These are phyloP conservation scores for Ranitomeya variabilis DNA, from an alignment of 2,113 vertebrate genomes.

Conservation along the genomic window DNA sequence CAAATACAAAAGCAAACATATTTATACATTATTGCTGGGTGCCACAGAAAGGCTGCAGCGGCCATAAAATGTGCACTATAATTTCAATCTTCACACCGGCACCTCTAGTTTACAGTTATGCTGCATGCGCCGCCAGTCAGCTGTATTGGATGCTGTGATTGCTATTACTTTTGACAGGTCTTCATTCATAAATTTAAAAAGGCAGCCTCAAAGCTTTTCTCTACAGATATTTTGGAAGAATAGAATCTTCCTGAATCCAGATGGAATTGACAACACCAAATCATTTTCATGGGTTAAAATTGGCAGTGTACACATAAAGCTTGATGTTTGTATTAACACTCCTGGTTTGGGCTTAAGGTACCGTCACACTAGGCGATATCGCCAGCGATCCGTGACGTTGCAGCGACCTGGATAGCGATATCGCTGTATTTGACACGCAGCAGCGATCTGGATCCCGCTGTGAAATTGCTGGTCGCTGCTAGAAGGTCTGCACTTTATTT, in stretches of 20 bases:
- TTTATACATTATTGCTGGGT: conserved; percentile 35
- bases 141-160: conserved; percentile 18
- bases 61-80: conserved; percentile 29
- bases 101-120: conserved; percentile 22
- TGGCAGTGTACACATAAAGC: neutral
- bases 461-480: no score
- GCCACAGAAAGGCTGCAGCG: conserved; percentile 33
- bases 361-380: no score
- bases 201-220: neutral
- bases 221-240: neutral
- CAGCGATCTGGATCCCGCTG: no score
- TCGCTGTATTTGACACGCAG: no score
- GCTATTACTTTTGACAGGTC: conserved; percentile 41
- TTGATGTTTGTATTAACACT: neutral
- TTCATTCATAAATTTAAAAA: conserved; percentile 35
- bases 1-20: conserved; percentile 47
- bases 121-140: neutral
- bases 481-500: no score
- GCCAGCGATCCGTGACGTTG: no score
- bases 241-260: neutral
- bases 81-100: conserved; percentile 36
- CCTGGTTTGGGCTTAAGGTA: no score
- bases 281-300: neutral
- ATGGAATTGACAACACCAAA: neutral
- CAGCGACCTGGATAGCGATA: no score